Conservation (phyloP, 1,140 invertebrate genomes). For the Philaenus spumarius region DNA sequence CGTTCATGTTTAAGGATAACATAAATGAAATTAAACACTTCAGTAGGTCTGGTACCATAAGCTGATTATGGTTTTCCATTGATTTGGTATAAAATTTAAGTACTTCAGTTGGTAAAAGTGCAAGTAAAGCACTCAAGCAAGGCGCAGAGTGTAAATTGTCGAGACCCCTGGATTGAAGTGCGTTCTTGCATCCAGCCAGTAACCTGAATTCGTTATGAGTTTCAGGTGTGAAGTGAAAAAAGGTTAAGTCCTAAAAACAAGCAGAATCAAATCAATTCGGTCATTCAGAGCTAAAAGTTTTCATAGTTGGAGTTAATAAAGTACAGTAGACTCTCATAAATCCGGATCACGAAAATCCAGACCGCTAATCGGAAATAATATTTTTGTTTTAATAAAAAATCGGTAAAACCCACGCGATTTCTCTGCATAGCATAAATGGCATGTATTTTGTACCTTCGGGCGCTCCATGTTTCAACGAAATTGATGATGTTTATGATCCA, state of each 20-base stretch:
- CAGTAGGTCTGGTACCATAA: slow-evolving; percentile 53
- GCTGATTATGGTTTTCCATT: slow-evolving; percentile 51
- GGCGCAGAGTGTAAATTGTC: slow-evolving; percentile 48
- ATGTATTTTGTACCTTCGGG: no score
- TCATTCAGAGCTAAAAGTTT: no score
- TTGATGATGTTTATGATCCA: no score
- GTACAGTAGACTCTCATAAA: no score
- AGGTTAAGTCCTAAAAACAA: slow-evolving; percentile 44
- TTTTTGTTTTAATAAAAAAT: no score
- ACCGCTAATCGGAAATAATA: no score
- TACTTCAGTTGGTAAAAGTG: slow-evolving; percentile 44
- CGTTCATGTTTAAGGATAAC: slow-evolving; percentile 48
- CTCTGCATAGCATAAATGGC: no score
- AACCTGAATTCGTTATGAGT: slow-evolving; percentile 42
- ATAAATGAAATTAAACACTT: slow-evolving; percentile 51
- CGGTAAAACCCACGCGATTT: no score
- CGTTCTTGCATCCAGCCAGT: slow-evolving; percentile 44
- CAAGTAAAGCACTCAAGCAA: slow-evolving; percentile 42
- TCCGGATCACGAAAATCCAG: no score
- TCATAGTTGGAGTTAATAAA: no score
- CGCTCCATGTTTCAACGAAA: no score
- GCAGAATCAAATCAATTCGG: no score
- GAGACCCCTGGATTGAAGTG: slow-evolving; percentile 47
- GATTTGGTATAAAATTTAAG: slow-evolving; percentile 47
- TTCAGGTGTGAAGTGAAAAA: slow-evolving; percentile 43